Percentiles rank a stretch among this genome's conserved stretches.
Evolutionary conservation across 2,888 invertebrate species (phyloP).

Genomic region (Diplazon laetatorius): DNA sequence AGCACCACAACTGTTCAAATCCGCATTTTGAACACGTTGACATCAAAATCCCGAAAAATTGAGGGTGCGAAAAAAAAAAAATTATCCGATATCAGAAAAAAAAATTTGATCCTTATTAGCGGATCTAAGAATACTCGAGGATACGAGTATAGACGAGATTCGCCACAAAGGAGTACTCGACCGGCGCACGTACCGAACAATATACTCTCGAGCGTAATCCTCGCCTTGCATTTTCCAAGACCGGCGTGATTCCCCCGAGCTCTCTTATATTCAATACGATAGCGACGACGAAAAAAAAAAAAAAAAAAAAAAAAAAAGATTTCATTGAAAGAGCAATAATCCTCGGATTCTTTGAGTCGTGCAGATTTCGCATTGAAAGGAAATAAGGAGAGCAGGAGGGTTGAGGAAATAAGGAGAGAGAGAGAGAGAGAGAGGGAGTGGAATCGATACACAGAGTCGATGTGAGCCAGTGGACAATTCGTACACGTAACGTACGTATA

Average conservation of each 20-base stretch:
- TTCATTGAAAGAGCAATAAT: conserved; percentile 46
- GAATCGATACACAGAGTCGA: conserved; percentile 42
- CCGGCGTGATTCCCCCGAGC: neutral
- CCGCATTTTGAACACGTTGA: too few relatives aligned
- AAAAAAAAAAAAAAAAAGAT: conserved; percentile 13
- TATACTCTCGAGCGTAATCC: conserved; percentile 13
- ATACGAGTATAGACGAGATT: neutral
- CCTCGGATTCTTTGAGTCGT: conserved; percentile 46
- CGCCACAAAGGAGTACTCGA: neutral
- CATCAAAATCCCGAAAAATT: too few relatives aligned
- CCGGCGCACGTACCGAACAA: conserved; percentile 5
- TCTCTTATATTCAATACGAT: conserved; percentile 9
- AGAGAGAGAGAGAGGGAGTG: neutral
- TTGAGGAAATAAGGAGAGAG: neutral
- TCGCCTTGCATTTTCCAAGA: conserved; percentile 8
- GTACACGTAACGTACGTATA: conserved; percentile 13
- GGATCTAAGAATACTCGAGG: neutral
- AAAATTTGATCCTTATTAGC: conserved; percentile 6
- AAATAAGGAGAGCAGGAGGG: neutral
- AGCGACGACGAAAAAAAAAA: neutral
- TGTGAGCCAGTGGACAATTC: conserved; percentile 24
- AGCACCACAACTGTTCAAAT: too few relatives aligned
- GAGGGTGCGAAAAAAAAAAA: too few relatives aligned
- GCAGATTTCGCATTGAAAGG: conserved; percentile 41
- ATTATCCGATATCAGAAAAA: neutral